Base-by-base conservation (phyloP, 2,888 invertebrate genomes). In the Lasiommata megera region DNA sequence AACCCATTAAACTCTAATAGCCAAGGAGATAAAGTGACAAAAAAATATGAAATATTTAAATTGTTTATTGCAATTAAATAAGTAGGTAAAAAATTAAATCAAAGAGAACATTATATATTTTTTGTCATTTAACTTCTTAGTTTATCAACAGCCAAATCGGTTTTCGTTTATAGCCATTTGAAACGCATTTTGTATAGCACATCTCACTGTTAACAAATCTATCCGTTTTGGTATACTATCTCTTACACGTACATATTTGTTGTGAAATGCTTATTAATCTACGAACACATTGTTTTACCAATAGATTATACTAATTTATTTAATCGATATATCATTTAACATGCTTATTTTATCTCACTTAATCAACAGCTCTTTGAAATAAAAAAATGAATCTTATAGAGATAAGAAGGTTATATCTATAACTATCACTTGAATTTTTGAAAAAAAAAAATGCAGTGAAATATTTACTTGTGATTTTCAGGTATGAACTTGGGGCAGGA, bases 251-350 rank as follows among this genome's bases (percentile, higher is more conserved):
- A 58, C 53, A 60, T 48, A 61, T 60, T 58, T 58, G 57, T 53
- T 61, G 61, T 61, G 60, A 65, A 65, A 62, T 52, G 41, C 63
- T 62, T 67, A 67, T 17, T 51, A 31, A 29, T 16, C 65, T 67
- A 65, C 61, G 65, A 66, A 65, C 66, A 66, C 65, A 66, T 66
- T 54, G 56, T 59, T 59, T 58, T 41, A 50, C 34, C 48, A 29
- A 48, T 40, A 9, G 11, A 47, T 41, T 34, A 58, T 29, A 17
- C 43, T 18, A 29, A 28, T 52, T 38, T 46, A 14, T 31, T 52
- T 7, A 38, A 48, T n/a, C 29, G 47, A 36, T 58, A 52, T 38
- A 28, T 11, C 14, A 46, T 54, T 36, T 14, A 38, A 50, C 18
- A 16, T 48, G 1, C 31, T 18, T 46, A 44, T 29, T 51, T 14